phyloP scores from a whole-genome alignment of 2,113 vertebrate genomes.

The Anoplopoma fimbria region DNA sequence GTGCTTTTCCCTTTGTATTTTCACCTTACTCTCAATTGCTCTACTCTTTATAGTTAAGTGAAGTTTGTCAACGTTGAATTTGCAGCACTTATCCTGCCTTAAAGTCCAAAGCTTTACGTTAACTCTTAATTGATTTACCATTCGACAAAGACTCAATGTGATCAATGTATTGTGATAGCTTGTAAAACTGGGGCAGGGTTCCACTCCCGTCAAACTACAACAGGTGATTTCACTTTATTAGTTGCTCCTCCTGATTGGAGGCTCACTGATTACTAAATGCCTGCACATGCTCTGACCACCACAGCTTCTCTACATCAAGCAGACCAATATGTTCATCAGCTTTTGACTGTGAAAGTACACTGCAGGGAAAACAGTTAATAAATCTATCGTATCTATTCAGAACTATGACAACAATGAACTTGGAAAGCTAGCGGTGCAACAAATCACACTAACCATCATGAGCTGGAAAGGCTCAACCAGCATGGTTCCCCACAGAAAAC shows the following conservation, averaged over 20 bases:
- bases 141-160: not conserved
- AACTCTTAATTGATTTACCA: not conserved
- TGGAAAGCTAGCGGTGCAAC: not conserved
- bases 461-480: not conserved
- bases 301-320: not conserved
- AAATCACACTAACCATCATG: not conserved
- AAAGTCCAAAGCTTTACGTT: constrained; percentile 13
- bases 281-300: constrained; percentile 12
- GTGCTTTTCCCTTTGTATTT: constrained; percentile 41
- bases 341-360: not conserved
- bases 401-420: not conserved
- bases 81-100: constrained; percentile 1
- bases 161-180: not conserved
- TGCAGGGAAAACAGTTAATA: not conserved
- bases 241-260: constrained; percentile 5
- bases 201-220: not conserved
- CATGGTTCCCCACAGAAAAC: not conserved
- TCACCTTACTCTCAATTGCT: constrained; percentile 5
- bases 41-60: constrained; percentile 10
- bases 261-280: not conserved
- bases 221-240: constrained; percentile 16
- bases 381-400: too few species aligned
- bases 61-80: constrained; percentile 11
- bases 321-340: not conserved
- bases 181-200: too few species aligned